Evolutionary conservation across 2,113 vertebrate genomes (phyloP).

Genomic region (Cygnus buccinator): DNA sequence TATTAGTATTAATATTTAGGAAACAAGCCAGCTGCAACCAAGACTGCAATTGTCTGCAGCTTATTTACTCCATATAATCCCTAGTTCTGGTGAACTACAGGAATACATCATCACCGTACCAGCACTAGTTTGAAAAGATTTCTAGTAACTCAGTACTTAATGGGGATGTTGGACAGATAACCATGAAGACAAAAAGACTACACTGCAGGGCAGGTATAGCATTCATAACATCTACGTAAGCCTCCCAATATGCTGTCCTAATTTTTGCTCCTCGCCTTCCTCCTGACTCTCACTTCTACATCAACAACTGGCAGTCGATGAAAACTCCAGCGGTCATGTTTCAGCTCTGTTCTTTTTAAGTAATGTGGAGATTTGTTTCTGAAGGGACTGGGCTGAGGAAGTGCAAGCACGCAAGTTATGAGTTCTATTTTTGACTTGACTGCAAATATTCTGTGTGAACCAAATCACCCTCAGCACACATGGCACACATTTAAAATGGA

Average conservation of each 20-base stretch:
- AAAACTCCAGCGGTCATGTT: not conserved
- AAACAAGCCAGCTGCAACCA: conserved; percentile 68
- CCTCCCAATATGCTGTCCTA: not conserved
- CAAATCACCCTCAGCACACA: conserved; percentile 45
- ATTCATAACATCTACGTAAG: not conserved
- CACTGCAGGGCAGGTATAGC: not conserved
- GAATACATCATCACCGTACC: not conserved
- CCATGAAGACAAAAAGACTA: not conserved
- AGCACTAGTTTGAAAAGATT: not conserved
- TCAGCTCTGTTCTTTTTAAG: conserved; percentile 19
- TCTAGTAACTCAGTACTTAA: not conserved
- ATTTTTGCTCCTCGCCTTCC: not conserved
- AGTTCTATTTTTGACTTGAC: conserved; percentile 67
- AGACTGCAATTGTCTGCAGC: conserved; percentile 8
- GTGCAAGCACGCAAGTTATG: conserved; percentile 59
- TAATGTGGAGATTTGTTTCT: conserved; percentile 17
- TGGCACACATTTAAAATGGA: conserved; percentile 21
- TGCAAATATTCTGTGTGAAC: conserved; percentile 62
- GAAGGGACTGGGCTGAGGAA: conserved; percentile 27
- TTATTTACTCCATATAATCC: conserved; percentile 9
- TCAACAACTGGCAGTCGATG: not conserved
- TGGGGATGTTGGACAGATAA: not conserved
- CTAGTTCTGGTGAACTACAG: not conserved
- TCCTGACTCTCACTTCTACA: not conserved
- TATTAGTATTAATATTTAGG: conserved; percentile 79